These are phyloP conservation scores for Cheilosia impressa DNA, from an alignment of 2,888 invertebrate genomes.

Conservation along the genomic window DNA sequence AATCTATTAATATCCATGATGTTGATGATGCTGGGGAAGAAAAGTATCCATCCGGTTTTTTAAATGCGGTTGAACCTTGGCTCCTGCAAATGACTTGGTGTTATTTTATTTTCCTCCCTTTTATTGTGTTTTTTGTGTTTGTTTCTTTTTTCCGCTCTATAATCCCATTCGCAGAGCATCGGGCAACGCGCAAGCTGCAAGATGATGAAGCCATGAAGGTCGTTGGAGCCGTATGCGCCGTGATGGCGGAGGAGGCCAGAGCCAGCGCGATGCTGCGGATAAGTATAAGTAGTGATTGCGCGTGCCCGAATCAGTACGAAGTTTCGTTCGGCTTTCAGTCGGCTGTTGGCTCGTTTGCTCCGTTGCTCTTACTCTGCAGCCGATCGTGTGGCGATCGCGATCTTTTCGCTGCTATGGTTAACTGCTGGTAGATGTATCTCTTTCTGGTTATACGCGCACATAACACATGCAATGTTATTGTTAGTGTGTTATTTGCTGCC, in stretches of 20 bases:
- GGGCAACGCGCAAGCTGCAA: conserved; percentile 20
- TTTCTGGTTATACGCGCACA: conserved; percentile 19
- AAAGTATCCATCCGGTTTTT: conserved; percentile 73
- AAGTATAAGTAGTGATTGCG: conserved; percentile 56
- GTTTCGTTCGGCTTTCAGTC: conserved; percentile 45
- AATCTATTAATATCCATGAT: conserved; percentile 74
- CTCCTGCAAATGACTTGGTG: conserved; percentile 69
- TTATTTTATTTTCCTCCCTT: conserved; percentile 47
- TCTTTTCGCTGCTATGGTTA: conserved; percentile 19
- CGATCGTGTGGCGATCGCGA: conserved; percentile 59
- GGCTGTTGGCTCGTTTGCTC: conserved; percentile 7
- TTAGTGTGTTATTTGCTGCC: conserved; percentile 66
- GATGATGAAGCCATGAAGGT: conserved; percentile 74
- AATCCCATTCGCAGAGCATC: conserved; percentile 38
- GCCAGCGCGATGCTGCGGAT: conserved; percentile 29
- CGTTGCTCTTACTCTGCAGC: conserved; percentile 21
- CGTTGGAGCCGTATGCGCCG: conserved; percentile 45
- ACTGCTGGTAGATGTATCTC: conserved; percentile 4
- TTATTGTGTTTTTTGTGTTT: neutral
- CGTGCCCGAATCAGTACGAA: conserved; percentile 71
- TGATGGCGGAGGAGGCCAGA: conserved; percentile 25
- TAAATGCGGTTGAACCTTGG: conserved; percentile 70
- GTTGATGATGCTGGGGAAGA: conserved; percentile 70
- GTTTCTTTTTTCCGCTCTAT: neutral
- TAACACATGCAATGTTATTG: conserved; percentile 31